Evolutionary conservation across 2,888 invertebrate genomes (phyloP), one percentile per base, ranked within the genome.

Genomic region (Punctoribates punctum): DNA sequence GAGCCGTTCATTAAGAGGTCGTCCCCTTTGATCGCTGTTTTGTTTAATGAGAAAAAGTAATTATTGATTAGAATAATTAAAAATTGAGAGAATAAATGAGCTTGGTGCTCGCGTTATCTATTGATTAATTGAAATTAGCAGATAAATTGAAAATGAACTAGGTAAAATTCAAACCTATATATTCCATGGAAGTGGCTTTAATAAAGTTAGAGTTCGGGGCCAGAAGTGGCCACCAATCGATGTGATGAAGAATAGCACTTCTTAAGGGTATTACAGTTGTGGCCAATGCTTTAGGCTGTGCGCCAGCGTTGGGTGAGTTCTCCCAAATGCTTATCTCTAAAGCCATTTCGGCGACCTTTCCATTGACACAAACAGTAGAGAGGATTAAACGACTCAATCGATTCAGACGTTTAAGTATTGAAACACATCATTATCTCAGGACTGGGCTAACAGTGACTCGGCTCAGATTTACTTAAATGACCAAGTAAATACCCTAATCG

Each of bases 271-370:
- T 79, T n/a, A 77, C 73, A 15, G 77, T 78, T 42, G 79, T 77
- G 23, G 78, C 77, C 34, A 79, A 51, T n/a, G 42, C 15, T 42
- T 42, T 70, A 17, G 29, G 20, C 25, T 77, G 29, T 13, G 72
- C 11, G 5, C 60, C 67, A 17, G 48, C 27, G 20, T 4, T 6
- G 5, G 20, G 8, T 5, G 29, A n/a, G 23, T 75, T 51, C 27
- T 78, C 79, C 79, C 79, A 79, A 57, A 79, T 75, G 20, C 77
- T 73, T 1, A 79, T 72, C 38, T 79, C 78, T 17, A 79, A 73
- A 23, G 78, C 77, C 75, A 76, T 78, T 8, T 79, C 78, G 15
- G 65, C 38, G n/a, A 79, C 54, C 79, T 79, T 73, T 29, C 8
- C 42, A 11, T 42, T 11, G 8, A 42, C 5, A 42, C 42, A 11